Evolutionary conservation across 1,140 invertebrate genomes (phyloP), one percentile per base, ranked within the genome.

Genomic region (Trypoxylus dichotomus): DNA sequence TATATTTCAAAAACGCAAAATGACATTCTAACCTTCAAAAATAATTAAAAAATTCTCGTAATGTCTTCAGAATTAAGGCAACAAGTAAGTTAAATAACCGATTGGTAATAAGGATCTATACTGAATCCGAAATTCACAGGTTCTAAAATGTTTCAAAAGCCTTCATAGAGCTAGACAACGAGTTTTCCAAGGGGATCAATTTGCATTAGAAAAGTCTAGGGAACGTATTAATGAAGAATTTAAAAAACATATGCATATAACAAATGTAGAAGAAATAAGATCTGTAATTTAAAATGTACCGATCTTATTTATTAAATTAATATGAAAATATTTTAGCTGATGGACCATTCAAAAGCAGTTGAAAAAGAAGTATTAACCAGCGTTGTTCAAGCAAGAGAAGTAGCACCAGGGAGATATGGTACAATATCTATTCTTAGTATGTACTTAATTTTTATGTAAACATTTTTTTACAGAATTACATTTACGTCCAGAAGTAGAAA

Each of bases 211-310:
- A 81, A 86, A 91, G 79, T 86, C 87, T 5, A 89, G 91, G 83
- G 72, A 85, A 21, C 90, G 89, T 84, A 92, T 93, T 76, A 93
- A 93, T 83, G 88, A 90, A 71, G 92, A 92, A 84, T 93, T 89
- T 83, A 86, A 82, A 75, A 93, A 92, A 86, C 88, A 91, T 80
- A 91, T 89, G 85, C 79, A 88, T 82, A 83, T 92, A 11, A 84
- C 83, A 54, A 87, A 93, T 80, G 76, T 81, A 78, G 84, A 85
- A 75, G 80, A 88, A 47, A 90, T 93, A 78, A 80, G 86, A 79
- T 88, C 91, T 82, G 91, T 92, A 88, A 75, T 43, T 10, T 43
- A 74, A 76, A 47, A 25, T 25, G 19, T 42, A 2, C 1, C 2
- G 19, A 10, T 43, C 2, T 37, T 37, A 37, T 37, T 37, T 8